Evolutionary conservation across 2,888 invertebrate species (phyloP).

Genomic region (Heteromurus nitidus): DNA sequence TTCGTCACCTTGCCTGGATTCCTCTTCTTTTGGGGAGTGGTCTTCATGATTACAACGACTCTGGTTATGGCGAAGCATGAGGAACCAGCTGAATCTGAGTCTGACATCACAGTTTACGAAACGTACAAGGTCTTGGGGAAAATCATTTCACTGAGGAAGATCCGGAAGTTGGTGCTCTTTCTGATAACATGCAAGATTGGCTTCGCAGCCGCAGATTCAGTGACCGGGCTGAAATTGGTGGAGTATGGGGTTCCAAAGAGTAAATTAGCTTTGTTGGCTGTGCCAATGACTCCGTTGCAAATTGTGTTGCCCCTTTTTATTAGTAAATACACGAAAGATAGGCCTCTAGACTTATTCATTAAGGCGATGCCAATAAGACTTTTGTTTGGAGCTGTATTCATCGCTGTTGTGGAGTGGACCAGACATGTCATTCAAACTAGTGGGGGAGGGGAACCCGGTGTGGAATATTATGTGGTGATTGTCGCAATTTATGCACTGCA

Average conservation of each 20-base stretch:
- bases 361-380: slow-evolving; percentile 91
- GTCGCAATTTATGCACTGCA: slow-evolving; percentile 90
- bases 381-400: slow-evolving; percentile 88
- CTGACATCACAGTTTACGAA: slow-evolving; percentile 43
- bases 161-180: slow-evolving; percentile 71
- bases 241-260: slow-evolving; percentile 98
- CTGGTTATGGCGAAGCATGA: slow-evolving; percentile 78
- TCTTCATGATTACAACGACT: slow-evolving; percentile 93
- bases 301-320: slow-evolving; percentile 92
- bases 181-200: slow-evolving; percentile 82
- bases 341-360: slow-evolving; percentile 91
- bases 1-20: slow-evolving; percentile 79
- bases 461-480: slow-evolving; percentile 84
- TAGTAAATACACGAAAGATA: slow-evolving; percentile 85
- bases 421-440: slow-evolving; percentile 23
- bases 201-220: slow-evolving; percentile 96
- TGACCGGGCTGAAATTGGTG: slow-evolving; percentile 94
- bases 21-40: slow-evolving; percentile 94
- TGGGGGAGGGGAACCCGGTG: slow-evolving; percentile 76
- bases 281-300: slow-evolving; percentile 96
- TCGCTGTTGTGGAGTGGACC: slow-evolving; percentile 81
- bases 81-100: slow-evolving; percentile 24
- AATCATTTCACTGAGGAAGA: slow-evolving; percentile 46
- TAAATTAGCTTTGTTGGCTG: slow-evolving; percentile 91
- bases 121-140: slow-evolving; percentile 44